phyloP scores from a whole-genome alignment of 2,797 vertebrate species.

The Alectoris magna region DNA sequence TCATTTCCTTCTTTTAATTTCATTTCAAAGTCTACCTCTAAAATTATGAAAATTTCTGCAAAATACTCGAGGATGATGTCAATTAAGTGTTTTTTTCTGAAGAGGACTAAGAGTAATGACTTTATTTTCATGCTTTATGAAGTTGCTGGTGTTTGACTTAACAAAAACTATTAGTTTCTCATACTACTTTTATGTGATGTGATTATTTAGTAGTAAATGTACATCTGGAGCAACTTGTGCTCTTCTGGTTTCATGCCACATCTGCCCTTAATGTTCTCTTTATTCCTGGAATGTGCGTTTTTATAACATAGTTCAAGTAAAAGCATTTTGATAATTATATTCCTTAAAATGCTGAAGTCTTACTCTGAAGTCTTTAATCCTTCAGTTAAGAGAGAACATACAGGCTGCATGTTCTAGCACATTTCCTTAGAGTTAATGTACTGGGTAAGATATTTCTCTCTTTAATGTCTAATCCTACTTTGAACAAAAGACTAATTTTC shows the following conservation, averaged over 20 bases:
- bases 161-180: slow-evolving; percentile 15
- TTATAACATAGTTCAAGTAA: slow-evolving; percentile 40
- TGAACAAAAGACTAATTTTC: not conserved
- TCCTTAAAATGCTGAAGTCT: slow-evolving; percentile 49
- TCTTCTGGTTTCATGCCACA: slow-evolving; percentile 40
- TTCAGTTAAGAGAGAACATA: slow-evolving; percentile 52
- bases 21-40: not conserved
- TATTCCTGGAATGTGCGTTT: slow-evolving; percentile 46
- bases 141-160: slow-evolving; percentile 32
- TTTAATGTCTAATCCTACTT: slow-evolving; percentile 20
- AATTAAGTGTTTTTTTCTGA: not conserved
- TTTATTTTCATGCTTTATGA: slow-evolving; percentile 29
- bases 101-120: not conserved
- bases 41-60: not conserved
- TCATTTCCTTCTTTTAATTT: not conserved
- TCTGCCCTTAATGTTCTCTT: slow-evolving; percentile 56
- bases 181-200: slow-evolving; percentile 33
- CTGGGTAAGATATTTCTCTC: slow-evolving; percentile 35
- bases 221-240: slow-evolving; percentile 40
- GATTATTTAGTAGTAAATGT: slow-evolving; percentile 51
- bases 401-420: slow-evolving; percentile 43
- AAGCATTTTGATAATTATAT: slow-evolving; percentile 53
- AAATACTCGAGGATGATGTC: not conserved
- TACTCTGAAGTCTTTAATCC: slow-evolving; percentile 62
- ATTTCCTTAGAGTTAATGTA: slow-evolving; percentile 56